Evolutionary conservation across 1,140 invertebrate species (phyloP).

Genomic region (Pantala flavescens): DNA sequence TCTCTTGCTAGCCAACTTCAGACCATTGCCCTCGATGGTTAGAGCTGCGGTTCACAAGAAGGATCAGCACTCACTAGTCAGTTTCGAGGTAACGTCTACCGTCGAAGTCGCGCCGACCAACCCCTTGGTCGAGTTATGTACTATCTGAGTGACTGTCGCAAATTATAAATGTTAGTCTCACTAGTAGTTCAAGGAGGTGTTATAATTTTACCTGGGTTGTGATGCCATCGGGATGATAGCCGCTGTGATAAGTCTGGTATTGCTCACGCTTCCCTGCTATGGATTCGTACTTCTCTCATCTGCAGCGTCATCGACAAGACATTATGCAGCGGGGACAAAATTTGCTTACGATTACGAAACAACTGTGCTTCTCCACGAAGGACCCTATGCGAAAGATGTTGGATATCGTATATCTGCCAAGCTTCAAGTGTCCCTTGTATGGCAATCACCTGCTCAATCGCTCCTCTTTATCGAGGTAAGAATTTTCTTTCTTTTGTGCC

Average conservation of each 20-base stretch:
- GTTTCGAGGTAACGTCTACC: too few species aligned
- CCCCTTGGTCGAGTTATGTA: too few species aligned
- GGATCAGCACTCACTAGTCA: too few species aligned
- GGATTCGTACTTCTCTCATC: slow-evolving; percentile 1
- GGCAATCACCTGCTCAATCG: slow-evolving; percentile 35
- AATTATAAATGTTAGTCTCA: too few species aligned
- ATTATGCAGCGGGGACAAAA: slow-evolving; percentile 31
- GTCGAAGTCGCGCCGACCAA: too few species aligned
- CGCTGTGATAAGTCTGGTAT: background rate
- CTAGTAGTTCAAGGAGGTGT: too few species aligned
- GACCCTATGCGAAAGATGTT: slow-evolving; percentile 40
- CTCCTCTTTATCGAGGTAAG: slow-evolving; percentile 38
- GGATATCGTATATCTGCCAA: slow-evolving; percentile 43
- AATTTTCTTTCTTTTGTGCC: slow-evolving; percentile 1
- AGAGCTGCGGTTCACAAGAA: too few species aligned
- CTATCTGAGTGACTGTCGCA: too few species aligned
- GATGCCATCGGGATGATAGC: background rate
- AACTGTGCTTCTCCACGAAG: slow-evolving; percentile 42
- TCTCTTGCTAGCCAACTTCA: too few species aligned
- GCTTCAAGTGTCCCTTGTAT: slow-evolving; percentile 40
- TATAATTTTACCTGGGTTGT: background rate
- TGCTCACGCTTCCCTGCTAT: background rate
- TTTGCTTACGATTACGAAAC: slow-evolving; percentile 37
- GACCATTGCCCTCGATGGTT: too few species aligned
- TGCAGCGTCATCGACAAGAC: slow-evolving; percentile 24